These are phyloP conservation scores for Alexandromys fortis DNA, from an alignment of 2,113 vertebrate species.

Conservation along the genomic window DNA sequence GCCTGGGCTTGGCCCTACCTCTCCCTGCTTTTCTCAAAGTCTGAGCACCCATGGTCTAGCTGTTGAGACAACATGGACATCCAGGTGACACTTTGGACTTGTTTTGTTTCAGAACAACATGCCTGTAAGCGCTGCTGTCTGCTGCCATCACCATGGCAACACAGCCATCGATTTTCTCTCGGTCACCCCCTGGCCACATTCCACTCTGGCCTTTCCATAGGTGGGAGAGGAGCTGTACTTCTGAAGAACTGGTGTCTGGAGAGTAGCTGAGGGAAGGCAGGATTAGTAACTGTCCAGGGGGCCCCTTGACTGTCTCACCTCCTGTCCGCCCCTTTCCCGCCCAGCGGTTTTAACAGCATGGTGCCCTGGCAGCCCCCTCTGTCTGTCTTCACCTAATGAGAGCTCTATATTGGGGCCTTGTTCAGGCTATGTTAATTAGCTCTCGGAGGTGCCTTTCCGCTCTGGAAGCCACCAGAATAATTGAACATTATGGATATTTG, in stretches of 20 bases:
- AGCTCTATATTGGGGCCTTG: not conserved
- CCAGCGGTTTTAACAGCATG: rapidly evolving
- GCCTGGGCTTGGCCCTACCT: too few relatives aligned
- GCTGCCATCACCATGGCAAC: conserved; percentile 43
- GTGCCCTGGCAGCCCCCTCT: not conserved
- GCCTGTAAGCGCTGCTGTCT: not conserved
- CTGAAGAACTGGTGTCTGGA: not conserved
- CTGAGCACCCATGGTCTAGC: rapidly evolving
- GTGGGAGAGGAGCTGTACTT: not conserved
- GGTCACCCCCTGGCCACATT: not conserved
- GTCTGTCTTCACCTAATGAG: rapidly evolving
- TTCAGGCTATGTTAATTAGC: not conserved
- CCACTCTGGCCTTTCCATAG: not conserved
- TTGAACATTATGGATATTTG: not conserved
- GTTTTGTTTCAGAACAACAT: not conserved
- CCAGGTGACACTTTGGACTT: not conserved
- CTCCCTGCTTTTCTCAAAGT: rapidly evolving
- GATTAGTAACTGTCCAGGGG: not conserved
- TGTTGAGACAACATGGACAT: not conserved
- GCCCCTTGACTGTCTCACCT: not conserved
- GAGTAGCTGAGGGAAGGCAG: not conserved
- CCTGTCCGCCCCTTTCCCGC: rapidly evolving
- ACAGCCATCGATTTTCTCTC: not conserved
- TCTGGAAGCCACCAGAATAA: not conserved
- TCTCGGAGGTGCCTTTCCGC: conserved; percentile 7